Conservation (phyloP, 2,113 vertebrate species). For the Catharus fuscescens region DNA sequence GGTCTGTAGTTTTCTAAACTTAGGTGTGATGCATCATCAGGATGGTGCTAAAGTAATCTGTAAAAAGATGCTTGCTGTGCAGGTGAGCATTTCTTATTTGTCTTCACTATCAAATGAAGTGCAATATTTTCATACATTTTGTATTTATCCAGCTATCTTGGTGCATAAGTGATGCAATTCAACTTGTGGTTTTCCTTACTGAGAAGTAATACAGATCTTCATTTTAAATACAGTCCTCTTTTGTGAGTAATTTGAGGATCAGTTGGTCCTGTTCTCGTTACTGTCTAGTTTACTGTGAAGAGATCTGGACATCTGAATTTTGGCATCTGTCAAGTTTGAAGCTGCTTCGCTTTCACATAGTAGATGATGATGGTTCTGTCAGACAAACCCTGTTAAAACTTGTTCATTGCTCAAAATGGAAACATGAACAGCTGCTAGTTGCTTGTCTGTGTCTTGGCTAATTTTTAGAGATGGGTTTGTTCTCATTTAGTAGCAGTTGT, state of each 20-base stretch:
- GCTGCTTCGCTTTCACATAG: background rate
- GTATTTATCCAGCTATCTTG: background rate
- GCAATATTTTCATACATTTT: background rate
- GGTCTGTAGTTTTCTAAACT: background rate
- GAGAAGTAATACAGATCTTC: background rate
- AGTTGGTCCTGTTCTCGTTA: background rate
- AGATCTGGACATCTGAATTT: background rate
- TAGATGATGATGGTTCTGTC: background rate
- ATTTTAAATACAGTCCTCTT: background rate
- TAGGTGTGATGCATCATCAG: background rate
- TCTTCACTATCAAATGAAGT: background rate
- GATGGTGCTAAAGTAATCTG: background rate
- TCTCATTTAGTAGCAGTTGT: background rate
- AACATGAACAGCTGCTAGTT: background rate
- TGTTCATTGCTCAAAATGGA: background rate
- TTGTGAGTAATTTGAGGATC: background rate
- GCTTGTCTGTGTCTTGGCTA: background rate
- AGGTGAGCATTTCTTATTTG: background rate
- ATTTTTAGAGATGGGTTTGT: background rate
- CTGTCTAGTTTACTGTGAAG: background rate
- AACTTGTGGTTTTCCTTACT: background rate
- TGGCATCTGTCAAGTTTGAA: background rate
- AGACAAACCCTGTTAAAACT: background rate
- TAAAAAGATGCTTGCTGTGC: background rate
- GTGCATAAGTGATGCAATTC: background rate